phyloP scores from a whole-genome alignment of 2,888 invertebrate species.

The Drosophila paucipuncta region DNA sequence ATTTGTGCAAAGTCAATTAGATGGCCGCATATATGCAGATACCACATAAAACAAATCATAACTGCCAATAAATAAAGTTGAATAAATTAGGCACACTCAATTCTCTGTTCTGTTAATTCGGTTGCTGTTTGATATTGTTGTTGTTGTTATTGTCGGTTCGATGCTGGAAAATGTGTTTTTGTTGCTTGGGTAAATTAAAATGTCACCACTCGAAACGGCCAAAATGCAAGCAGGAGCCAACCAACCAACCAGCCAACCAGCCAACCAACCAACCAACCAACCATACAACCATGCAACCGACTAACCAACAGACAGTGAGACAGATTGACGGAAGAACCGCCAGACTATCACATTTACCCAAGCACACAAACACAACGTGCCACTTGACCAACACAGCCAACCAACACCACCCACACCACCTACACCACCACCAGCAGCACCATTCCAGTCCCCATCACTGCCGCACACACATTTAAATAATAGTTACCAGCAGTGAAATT shows the following conservation, averaged over 20 bases:
- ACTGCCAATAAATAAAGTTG: conserved; percentile 73
- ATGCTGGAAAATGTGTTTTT: conserved; percentile 74
- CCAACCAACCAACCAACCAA: conserved; percentile 13
- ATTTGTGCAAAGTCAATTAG: conserved; percentile 57
- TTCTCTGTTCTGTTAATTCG: conserved; percentile 10
- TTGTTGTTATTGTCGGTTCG: conserved; percentile 51
- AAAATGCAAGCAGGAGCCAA: conserved; percentile 51
- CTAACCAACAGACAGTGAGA: conserved; percentile 1
- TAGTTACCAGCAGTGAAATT: conserved; percentile 47
- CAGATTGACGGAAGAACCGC: neutral
- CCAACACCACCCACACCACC: neutral
- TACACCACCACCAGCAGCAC: neutral
- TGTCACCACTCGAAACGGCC: conserved; percentile 72
- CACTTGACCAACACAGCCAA: conserved; percentile 12
- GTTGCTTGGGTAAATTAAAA: conserved; percentile 78
- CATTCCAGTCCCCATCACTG: neutral
- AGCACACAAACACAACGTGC: conserved; percentile 17
- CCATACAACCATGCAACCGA: conserved; percentile 2
- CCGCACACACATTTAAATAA: conserved; percentile 53
- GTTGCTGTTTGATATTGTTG: conserved; percentile 19
- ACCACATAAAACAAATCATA: conserved; percentile 70
- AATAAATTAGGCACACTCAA: conserved; percentile 65
- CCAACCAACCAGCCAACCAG: conserved; percentile 18
- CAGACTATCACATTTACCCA: conserved; percentile 34
- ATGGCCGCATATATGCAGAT: conserved; percentile 6